phyloP scores from a whole-genome alignment of 2,888 invertebrate species.

The Diarsia dahlii region DNA sequence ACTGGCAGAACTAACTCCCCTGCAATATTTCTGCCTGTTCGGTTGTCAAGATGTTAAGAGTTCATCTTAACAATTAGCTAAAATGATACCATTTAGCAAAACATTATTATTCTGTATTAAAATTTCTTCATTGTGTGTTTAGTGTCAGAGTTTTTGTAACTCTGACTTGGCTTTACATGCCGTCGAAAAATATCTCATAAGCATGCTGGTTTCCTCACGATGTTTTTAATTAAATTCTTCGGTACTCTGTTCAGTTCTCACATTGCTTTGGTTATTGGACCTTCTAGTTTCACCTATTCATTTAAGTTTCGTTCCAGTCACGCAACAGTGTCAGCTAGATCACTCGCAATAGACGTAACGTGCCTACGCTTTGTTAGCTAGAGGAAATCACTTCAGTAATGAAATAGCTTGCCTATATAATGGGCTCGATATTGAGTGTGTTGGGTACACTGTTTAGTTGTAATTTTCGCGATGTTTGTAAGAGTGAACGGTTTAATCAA shows the following conservation, averaged over 20 bases:
- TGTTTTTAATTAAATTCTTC: no score
- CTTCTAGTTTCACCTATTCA: slow-evolving; percentile 28
- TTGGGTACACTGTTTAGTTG: slow-evolving; percentile 45
- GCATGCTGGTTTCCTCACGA: no score
- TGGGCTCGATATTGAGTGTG: slow-evolving; percentile 22
- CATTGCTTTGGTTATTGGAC: not conserved
- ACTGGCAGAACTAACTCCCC: no score
- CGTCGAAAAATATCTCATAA: no score
- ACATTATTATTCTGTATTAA: no score
- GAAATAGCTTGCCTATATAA: slow-evolving; percentile 63
- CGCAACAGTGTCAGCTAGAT: slow-evolving; percentile 77
- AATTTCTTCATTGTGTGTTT: no score
- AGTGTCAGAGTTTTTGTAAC: no score
- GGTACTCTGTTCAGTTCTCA: not conserved
- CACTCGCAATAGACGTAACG: slow-evolving; percentile 74
- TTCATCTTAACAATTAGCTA: no score
- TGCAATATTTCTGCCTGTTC: no score
- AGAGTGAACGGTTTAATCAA: not conserved
- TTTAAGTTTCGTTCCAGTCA: slow-evolving; percentile 65
- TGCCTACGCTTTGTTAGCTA: slow-evolving; percentile 76
- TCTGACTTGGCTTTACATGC: no score
- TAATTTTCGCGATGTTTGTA: slow-evolving; percentile 1
- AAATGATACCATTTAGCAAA: no score
- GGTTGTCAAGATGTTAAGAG: no score
- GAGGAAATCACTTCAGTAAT: slow-evolving; percentile 84